phyloP scores from a whole-genome alignment of 2,888 invertebrate species.

The Sesia bembeciformis region DNA sequence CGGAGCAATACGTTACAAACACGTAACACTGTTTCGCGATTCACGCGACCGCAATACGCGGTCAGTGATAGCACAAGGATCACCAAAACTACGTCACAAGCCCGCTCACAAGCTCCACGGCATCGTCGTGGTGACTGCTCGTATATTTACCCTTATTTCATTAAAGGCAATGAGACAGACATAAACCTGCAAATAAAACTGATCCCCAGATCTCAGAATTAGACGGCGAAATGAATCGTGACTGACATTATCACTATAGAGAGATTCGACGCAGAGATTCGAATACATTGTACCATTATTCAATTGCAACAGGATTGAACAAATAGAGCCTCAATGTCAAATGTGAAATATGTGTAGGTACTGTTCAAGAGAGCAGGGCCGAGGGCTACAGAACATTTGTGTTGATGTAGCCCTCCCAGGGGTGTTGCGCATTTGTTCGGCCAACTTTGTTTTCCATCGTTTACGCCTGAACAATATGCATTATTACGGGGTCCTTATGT shows the following conservation, averaged over 20 bases:
- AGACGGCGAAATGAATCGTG: conserved; percentile 4
- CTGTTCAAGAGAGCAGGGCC: background rate
- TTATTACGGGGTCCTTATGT: conserved; percentile 7
- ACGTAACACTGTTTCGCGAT: conserved; percentile 4
- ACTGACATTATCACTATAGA: background rate
- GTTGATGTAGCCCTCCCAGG: background rate
- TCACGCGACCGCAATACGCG: conserved; percentile 14
- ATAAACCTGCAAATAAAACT: conserved; percentile 21
- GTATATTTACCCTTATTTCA: conserved; percentile 18
- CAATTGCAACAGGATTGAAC: background rate
- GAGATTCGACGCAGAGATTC: background rate
- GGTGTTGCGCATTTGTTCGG: background rate
- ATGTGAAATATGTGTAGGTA: background rate
- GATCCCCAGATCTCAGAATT: conserved; percentile 6
- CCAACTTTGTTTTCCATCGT: conserved; percentile 2
- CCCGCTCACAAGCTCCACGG: conserved; percentile 14
- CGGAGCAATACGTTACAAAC: conserved; percentile 21
- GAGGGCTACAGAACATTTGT: background rate
- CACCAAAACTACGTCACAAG: conserved; percentile 34
- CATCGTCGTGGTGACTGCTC: conserved; percentile 14
- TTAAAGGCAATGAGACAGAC: conserved; percentile 20
- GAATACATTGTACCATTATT: background rate
- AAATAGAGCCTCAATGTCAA: background rate
- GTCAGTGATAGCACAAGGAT: conserved; percentile 28
- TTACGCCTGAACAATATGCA: conserved; percentile 8